Evolutionary conservation across 1,140 invertebrate genomes (phyloP), one percentile per base, ranked within the genome.

Genomic region (Hetaerina americana): DNA sequence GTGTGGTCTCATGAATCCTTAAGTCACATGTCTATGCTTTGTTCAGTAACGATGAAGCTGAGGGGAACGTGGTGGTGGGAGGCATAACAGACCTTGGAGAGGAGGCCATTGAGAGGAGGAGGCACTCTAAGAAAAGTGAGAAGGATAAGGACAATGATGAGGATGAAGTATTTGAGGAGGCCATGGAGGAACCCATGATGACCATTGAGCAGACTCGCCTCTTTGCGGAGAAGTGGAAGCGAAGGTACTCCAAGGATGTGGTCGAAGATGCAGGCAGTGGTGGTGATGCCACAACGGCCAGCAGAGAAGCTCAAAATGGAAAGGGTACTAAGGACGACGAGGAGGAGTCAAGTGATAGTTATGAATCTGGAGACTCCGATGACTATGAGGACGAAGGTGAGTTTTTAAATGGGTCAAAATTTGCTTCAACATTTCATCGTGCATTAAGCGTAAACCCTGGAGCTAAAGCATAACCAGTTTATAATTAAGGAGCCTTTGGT

Each of bases 161-260:
- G 69, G 87, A 87, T 72, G 85, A 86, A 74, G 86, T 83, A 0
- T 86, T 84, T 74, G 86, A 88, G 70, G 86, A 88, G 77, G 87
- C 86, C 5, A 78, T 87, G 69, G 85, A 87, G 73, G 84, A 86
- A 73, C 78, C 79, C 66, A 72, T 81, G 26, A 74, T 87, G 18
- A 88, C 86, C 15, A 86, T 87, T 18, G 87, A 89, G 78, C 87
- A 86, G 72, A 89, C 88, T 12, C 80, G 87, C 24, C 83, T 85
- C 76, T 81, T 88, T 70, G 87, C 87, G 5, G 87, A 89, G 78
- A 84, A 85, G 72, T 88, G 86, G 85, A 86, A 86, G 31, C 74
- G 83, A 27, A 78, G 84, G 27, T 85, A 87, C 74, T 84, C 84
- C 2, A 80, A 83, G 57, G 72, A 72, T 29, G 76, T 76, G 26